phyloP scores from a whole-genome alignment of 2,113 vertebrate genomes.

The Odocoileus hemionus region DNA sequence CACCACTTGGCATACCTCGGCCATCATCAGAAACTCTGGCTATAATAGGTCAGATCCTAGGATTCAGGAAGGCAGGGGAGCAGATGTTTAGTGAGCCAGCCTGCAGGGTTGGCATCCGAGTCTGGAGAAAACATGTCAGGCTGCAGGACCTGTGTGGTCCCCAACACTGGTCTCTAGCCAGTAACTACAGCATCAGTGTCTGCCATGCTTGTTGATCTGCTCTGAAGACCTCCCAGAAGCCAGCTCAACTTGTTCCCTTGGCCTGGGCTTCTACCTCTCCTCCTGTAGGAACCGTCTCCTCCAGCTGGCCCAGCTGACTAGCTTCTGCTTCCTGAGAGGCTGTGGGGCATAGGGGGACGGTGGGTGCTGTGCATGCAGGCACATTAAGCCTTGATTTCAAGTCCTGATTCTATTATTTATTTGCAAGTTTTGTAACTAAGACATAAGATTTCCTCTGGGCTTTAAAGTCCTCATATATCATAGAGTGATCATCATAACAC shows the following conservation, averaged over 20 bases:
- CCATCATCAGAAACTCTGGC: background rate
- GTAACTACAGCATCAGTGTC: background rate
- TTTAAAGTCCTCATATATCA: background rate
- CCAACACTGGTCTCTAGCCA: background rate
- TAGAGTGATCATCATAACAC: fast-evolving
- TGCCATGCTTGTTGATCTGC: too few species aligned
- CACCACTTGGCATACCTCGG: background rate
- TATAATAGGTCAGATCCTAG: background rate
- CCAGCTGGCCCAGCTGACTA: background rate
- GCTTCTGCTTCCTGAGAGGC: background rate
- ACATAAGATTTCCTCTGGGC: background rate
- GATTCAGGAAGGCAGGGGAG: background rate
- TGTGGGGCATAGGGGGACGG: fast-evolving
- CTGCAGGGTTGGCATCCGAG: background rate
- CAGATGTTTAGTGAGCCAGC: background rate
- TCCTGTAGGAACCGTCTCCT: background rate
- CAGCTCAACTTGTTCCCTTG: background rate
- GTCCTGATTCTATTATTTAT: background rate
- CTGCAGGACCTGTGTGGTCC: background rate
- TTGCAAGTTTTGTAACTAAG: background rate
- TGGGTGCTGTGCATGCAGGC: fast-evolving
- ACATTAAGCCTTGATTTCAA: background rate
- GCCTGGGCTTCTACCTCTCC: background rate
- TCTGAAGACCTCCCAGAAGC: background rate
- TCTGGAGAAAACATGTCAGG: background rate